Evolutionary conservation across 2,888 invertebrate genomes (phyloP), one percentile per base, ranked within the genome.

Genomic region (Hecatera dysodea): DNA sequence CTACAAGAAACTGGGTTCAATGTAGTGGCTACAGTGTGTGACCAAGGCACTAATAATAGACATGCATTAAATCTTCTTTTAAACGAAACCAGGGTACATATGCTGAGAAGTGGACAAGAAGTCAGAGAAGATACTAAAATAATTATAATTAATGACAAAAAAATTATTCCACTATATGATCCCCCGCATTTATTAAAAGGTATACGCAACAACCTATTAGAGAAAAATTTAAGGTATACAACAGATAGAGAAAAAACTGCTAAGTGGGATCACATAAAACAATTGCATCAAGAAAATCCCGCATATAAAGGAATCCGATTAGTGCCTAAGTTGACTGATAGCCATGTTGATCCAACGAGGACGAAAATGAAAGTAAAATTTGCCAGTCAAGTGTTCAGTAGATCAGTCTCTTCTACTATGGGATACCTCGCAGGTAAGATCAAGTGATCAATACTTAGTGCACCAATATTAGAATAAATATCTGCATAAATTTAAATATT

Each of bases 1-100:
- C 11, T 84, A 3, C 81, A 80, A 63, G 62, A 75, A 15, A 72
- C 79, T 62, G 86, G 85, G 0, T 42, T 17, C 17, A 17, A 42
- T 42, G 17, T 42, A 42, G 42, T 42, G 29, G 29, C 29, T 29
- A 29, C 29, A 29, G 29, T 29, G 29, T 29, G 29, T 29, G 29
- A 29, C 29, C 42, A 42, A 42, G 42, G 42, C 42, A 42, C 42
- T 42, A 42, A 42, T 42, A 42, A 42, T 5, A 17, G 42, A 5
- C 17, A 42, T 6, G 42, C 42, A 4, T 3, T 42, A 8, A 42
- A 42, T 17, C 17, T 42, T 42, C 42, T 42, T 0, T 4, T 42
- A 17, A 42, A 56, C 7, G 39, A 64, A 42, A 42, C 39, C 17
- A 63, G 63, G 42, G 33, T 19, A 24, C 52, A 53, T 53, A 42